Percentiles rank a stretch among this genome's conserved stretches.
These are phyloP conservation scores for Lophotriccus pileatus DNA, from an alignment of 2,797 vertebrate genomes.

Conservation along the genomic window DNA sequence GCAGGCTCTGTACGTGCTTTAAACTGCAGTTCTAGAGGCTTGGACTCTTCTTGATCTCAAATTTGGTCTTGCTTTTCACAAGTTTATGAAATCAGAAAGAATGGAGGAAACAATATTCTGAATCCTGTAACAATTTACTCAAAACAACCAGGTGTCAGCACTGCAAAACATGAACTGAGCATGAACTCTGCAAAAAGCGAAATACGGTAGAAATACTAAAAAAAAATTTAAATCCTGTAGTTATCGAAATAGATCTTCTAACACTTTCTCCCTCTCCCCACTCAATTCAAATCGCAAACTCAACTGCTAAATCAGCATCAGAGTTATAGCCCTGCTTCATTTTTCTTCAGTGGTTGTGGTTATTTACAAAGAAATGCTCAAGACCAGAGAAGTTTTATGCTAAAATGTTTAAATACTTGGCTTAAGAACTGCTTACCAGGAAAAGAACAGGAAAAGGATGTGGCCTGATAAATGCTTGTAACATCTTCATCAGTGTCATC, in stretches of 20 bases:
- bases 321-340: background rate
- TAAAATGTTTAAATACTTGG: slow-evolving; percentile 19
- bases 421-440: slow-evolving; percentile 14
- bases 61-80: background rate
- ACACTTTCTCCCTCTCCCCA: background rate
- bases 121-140: background rate
- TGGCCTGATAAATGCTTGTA: slow-evolving; percentile 39
- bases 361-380: slow-evolving; percentile 23
- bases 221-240: background rate
- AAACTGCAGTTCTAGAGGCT: background rate
- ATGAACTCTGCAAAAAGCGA: background rate
- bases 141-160: background rate
- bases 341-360: background rate
- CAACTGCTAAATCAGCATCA: background rate
- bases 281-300: background rate
- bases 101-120: background rate
- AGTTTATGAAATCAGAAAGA: background rate
- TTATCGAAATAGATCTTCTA: background rate
- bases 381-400: background rate
- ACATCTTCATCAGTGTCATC: background rate
- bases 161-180: background rate
- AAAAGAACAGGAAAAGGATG: slow-evolving; percentile 69
- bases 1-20: background rate
- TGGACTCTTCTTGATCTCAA: background rate
- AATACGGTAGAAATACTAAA: background rate